Percentiles rank a stretch among this genome's conserved stretches.
Evolutionary conservation across 1,140 invertebrate genomes (phyloP).

Genomic region (Lethocerus indicus): DNA sequence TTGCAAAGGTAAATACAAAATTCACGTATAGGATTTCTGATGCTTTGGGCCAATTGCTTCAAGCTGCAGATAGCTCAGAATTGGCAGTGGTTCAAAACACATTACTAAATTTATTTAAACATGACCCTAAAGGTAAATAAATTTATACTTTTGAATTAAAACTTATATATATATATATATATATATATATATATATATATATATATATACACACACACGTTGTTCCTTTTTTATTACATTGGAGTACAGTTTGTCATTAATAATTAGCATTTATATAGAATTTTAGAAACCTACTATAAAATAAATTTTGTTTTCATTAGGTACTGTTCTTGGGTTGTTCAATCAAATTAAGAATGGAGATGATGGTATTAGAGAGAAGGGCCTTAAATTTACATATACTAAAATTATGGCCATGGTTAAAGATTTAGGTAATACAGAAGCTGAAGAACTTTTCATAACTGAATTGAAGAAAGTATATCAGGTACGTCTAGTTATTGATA

Average conservation of each 20-base stretch:
- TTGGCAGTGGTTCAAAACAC: constrained; percentile 60
- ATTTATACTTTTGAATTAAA: neutral
- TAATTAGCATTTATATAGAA: too few species aligned
- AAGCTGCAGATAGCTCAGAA: constrained; percentile 67
- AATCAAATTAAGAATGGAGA: constrained; percentile 66
- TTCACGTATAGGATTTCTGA: constrained; percentile 77
- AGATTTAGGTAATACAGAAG: constrained; percentile 65
- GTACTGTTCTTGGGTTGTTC: constrained; percentile 68
- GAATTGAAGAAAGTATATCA: constrained; percentile 77
- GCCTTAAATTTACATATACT: constrained; percentile 69
- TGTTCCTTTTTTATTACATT: neutral
- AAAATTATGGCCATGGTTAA: constrained; percentile 66
- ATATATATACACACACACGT: neutral
- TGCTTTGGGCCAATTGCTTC: constrained; percentile 77
- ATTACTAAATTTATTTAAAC: constrained; percentile 41
- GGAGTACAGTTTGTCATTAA: neutral
- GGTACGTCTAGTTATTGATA: too few species aligned
- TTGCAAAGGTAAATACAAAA: constrained; percentile 74
- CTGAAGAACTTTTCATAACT: constrained; percentile 67
- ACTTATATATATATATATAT: neutral
- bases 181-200: neutral
- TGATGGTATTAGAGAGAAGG: constrained; percentile 64
- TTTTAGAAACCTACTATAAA: too few species aligned
- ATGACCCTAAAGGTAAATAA: constrained; percentile 37
- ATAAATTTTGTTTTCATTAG: constrained; percentile 23